Evolutionary conservation across 2,797 vertebrate species (phyloP).

Genomic region (Alfaro cultratus): DNA sequence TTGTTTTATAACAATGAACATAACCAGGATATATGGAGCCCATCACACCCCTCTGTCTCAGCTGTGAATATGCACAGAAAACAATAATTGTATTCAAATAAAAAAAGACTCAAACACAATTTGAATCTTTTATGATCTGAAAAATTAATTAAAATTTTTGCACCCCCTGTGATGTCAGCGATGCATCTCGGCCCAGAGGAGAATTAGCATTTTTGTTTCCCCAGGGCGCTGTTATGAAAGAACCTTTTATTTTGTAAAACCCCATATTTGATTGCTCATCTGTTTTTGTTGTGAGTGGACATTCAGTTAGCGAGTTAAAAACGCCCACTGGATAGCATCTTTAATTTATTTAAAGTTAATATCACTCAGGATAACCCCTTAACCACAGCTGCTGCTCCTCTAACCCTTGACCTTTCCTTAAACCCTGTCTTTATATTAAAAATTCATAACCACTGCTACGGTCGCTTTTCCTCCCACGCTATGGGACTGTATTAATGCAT

Average conservation of each 20-base stretch:
- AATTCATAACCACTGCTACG: background rate
- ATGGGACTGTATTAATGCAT: slow-evolving; percentile 1
- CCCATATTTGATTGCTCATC: background rate
- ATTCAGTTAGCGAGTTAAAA: background rate
- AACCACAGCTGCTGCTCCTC: background rate
- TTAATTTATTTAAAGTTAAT: background rate
- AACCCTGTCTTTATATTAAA: background rate
- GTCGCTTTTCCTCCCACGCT: background rate
- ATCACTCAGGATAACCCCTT: background rate
- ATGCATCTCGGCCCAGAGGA: background rate
- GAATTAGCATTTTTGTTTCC: background rate
- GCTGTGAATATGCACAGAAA: too few species aligned
- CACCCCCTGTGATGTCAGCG: background rate
- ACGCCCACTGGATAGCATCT: background rate
- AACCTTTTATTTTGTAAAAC: background rate
- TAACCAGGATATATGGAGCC: too few species aligned
- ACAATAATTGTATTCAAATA: too few species aligned
- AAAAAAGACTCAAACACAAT: too few species aligned
- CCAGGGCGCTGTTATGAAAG: background rate
- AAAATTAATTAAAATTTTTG: background rate
- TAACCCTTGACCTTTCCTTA: background rate
- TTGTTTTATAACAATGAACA: too few species aligned
- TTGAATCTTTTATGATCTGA: too few species aligned
- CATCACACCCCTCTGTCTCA: too few species aligned
- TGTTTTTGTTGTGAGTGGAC: background rate